Percentiles rank a stretch among this genome's conserved stretches.
Conservation (phyloP, 2,797 vertebrate genomes). For the Nothura maculosa region DNA sequence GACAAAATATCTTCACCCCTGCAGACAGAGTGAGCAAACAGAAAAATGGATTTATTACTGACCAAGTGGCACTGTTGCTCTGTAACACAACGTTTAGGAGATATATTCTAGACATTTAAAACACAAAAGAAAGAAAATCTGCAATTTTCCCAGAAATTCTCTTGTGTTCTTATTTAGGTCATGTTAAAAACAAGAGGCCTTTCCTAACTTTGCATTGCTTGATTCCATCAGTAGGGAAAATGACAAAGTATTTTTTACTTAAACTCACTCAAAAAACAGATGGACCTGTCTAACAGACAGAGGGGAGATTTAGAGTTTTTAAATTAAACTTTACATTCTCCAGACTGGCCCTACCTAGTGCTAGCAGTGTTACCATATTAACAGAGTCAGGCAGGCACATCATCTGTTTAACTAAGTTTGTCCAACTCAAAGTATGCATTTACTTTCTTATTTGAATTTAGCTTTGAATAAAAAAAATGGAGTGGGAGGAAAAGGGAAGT, state of each 20-base stretch:
- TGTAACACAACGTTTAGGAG: neutral
- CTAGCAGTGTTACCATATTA: neutral
- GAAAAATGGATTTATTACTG: neutral
- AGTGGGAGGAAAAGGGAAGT: neutral
- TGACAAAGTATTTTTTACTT: neutral
- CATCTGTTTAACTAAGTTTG: neutral
- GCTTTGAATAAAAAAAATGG: neutral
- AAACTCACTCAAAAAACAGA: neutral
- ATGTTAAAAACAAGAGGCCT: neutral
- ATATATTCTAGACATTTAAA: neutral
- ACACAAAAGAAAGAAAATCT: neutral
- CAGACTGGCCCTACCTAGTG: neutral
- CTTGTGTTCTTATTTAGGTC: neutral
- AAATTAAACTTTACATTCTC: neutral
- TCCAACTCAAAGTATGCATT: neutral
- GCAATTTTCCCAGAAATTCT: neutral
- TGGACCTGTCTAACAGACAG: neutral
- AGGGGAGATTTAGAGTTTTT: neutral
- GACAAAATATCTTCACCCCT: conserved; percentile 87
- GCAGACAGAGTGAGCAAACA: conserved; percentile 23
- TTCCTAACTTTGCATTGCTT: neutral
- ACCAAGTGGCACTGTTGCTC: neutral
- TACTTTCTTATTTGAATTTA: neutral
- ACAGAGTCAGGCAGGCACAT: neutral
- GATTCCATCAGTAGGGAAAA: neutral